Evolutionary conservation across 2,888 invertebrate species (phyloP).

Genomic region (Exephanes ischioxanthus): DNA sequence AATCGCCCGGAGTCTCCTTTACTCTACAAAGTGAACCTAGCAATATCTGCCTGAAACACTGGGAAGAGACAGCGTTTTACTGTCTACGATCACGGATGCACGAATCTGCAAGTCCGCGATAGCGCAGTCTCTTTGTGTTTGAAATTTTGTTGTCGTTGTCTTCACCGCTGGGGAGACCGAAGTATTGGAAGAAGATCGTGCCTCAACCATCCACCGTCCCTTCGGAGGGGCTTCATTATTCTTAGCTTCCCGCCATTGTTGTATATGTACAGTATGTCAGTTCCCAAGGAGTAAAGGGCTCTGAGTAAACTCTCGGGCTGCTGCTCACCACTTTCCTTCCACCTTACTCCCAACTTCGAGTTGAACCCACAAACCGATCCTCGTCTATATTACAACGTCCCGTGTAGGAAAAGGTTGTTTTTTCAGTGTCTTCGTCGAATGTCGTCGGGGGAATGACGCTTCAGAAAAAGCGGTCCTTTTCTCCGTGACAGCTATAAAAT

Average conservation of each 20-base stretch:
- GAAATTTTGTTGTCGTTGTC: slow-evolving; percentile 35
- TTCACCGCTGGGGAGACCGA: neutral
- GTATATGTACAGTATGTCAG: neutral
- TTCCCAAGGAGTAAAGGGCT: slow-evolving; percentile 7
- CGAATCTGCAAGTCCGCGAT: slow-evolving; percentile 11
- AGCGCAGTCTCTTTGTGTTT: slow-evolving; percentile 32
- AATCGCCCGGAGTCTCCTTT: neutral
- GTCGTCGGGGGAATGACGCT: slow-evolving; percentile 41
- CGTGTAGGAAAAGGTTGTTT: neutral
- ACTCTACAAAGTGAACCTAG: slow-evolving; percentile 21
- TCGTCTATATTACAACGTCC: neutral
- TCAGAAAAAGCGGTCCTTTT: slow-evolving; percentile 14
- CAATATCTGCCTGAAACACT: slow-evolving; percentile 27
- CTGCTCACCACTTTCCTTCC: neutral
- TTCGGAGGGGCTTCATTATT: slow-evolving; percentile 45
- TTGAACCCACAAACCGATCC: neutral
- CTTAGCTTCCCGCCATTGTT: slow-evolving; percentile 6
- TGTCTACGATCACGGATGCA: neutral
- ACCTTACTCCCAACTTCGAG: slow-evolving; percentile 10
- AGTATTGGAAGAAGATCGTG: slow-evolving; percentile 1
- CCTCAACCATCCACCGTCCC: neutral
- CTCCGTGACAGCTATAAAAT: slow-evolving; percentile 28
- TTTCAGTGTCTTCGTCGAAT: slow-evolving; percentile 28
- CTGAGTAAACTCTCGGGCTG: neutral
- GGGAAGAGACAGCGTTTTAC: neutral